A percentile compares a stretch with the other conserved stretches of the same genome.
These are phyloP conservation scores for Enteromius treurensis DNA, from an alignment of 2,797 vertebrate genomes.

Conservation along the genomic window DNA sequence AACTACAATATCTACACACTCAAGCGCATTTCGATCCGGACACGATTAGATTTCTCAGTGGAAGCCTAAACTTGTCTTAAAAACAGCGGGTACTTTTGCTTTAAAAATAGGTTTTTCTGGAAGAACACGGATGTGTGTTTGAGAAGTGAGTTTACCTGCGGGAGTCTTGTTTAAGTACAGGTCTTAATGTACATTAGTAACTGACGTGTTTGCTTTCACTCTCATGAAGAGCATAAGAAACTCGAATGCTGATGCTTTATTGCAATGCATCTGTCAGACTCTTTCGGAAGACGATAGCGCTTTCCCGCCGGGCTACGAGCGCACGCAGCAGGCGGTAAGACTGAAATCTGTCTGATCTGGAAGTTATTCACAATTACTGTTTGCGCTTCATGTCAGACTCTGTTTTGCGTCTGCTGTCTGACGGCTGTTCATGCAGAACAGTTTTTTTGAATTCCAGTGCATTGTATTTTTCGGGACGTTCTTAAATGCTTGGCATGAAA, in stretches of 20 bases:
- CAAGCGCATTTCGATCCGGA: neutral
- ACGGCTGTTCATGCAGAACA: no score
- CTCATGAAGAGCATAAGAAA: no score
- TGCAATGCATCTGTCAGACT: neutral
- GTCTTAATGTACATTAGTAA: neutral
- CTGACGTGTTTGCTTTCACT: neutral
- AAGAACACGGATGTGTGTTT: neutral
- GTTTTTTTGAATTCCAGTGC: neutral
- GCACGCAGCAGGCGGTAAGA: neutral
- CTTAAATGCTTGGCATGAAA: no score
- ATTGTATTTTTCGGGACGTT: neutral
- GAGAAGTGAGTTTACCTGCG: neutral
- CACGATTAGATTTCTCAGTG: neutral
- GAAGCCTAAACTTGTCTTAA: neutral
- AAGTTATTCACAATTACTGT: constrained; percentile 8
- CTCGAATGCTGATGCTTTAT: neutral
- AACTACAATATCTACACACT: neutral
- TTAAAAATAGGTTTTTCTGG: neutral
- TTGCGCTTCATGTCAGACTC: constrained; percentile 7
- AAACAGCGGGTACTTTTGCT: neutral
- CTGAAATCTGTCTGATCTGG: constrained; percentile 10
- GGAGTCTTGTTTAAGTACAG: neutral
- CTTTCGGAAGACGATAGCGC: neutral
- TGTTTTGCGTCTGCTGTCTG: neutral
- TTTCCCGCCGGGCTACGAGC: neutral